Percentiles rank a stretch among this genome's conserved stretches.
Evolutionary conservation across 2,797 vertebrate genomes (phyloP).

Genomic region (Rallus crepitans): DNA sequence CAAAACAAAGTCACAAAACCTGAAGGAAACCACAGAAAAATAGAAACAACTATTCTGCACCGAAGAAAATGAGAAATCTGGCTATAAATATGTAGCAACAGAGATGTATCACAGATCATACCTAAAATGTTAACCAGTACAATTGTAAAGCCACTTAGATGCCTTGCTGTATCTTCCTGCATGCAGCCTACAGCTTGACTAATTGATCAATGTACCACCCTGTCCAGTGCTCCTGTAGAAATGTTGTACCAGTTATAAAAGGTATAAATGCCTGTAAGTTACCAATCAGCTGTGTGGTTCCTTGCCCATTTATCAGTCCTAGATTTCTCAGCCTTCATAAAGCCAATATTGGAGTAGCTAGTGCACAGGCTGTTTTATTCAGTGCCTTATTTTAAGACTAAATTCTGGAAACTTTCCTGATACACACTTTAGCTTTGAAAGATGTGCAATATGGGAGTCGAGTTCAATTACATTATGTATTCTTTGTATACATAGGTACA

Average conservation of each 20-base stretch:
- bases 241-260: not conserved
- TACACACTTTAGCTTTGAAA: not conserved
- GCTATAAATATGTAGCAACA: not conserved
- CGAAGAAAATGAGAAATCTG: slow-evolving; percentile 16
- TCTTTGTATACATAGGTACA: not conserved
- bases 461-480: not conserved
- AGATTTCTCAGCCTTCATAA: not conserved
- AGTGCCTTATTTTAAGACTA: not conserved
- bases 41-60: slow-evolving; percentile 7
- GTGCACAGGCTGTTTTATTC: not conserved
- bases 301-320: not conserved
- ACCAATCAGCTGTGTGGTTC: not conserved
- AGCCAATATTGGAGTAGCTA: not conserved
- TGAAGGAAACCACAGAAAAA: slow-evolving; percentile 5
- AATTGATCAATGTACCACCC: slow-evolving; percentile 5
- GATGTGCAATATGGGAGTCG: not conserved
- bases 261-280: slow-evolving; percentile 9
- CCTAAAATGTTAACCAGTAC: not conserved
- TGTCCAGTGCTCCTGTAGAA: not conserved
- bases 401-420: not conserved
- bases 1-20: slow-evolving; percentile 16
- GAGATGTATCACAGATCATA: not conserved
- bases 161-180: rapidly evolving
- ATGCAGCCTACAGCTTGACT: not conserved
- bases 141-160: not conserved